Evolutionary conservation across 2,797 vertebrate species (phyloP).

Genomic region (Sebastolobus altivelis): DNA sequence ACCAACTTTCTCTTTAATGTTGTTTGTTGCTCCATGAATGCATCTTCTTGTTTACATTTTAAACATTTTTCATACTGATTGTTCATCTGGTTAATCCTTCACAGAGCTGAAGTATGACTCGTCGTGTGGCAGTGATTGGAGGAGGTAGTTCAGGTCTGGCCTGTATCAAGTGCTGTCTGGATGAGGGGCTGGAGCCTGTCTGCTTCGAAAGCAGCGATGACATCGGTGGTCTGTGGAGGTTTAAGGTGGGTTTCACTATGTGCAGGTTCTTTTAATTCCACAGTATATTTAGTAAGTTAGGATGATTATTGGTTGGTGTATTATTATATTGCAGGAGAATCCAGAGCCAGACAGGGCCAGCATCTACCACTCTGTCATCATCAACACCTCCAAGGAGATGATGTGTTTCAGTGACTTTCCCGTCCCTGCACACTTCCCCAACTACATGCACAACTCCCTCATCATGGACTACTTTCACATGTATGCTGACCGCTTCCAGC

Average conservation of each 20-base stretch:
- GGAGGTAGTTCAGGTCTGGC: conserved; percentile 86
- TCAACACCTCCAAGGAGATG: conserved; percentile 95
- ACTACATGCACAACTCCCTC: conserved; percentile 88
- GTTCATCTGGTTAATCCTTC: not conserved
- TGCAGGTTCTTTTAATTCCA: too few relatives aligned
- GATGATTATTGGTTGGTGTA: too few relatives aligned
- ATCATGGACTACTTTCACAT: conserved; percentile 90
- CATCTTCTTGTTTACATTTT: not conserved
- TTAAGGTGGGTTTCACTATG: conserved; percentile 88
- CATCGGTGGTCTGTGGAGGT: conserved; percentile 93
- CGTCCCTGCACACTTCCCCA: conserved; percentile 90
- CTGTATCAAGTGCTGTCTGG: conserved; percentile 88
- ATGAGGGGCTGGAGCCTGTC: conserved; percentile 88
- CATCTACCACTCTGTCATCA: conserved; percentile 91
- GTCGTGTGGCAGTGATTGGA: conserved; percentile 88
- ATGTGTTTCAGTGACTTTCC: conserved; percentile 91
- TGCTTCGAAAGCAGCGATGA: conserved; percentile 92
- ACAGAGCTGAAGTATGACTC: conserved; percentile 59
- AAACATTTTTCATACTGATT: not conserved
- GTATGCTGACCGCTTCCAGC: conserved; percentile 86
- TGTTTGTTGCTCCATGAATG: not conserved
- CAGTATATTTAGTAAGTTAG: too few relatives aligned
- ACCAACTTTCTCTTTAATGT: not conserved
- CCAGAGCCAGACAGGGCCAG: conserved; percentile 88
- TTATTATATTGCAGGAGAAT: conserved; percentile 88